Evolutionary conservation across 2,797 vertebrate genomes (phyloP).

Genomic region (Xyrichtys novacula): DNA sequence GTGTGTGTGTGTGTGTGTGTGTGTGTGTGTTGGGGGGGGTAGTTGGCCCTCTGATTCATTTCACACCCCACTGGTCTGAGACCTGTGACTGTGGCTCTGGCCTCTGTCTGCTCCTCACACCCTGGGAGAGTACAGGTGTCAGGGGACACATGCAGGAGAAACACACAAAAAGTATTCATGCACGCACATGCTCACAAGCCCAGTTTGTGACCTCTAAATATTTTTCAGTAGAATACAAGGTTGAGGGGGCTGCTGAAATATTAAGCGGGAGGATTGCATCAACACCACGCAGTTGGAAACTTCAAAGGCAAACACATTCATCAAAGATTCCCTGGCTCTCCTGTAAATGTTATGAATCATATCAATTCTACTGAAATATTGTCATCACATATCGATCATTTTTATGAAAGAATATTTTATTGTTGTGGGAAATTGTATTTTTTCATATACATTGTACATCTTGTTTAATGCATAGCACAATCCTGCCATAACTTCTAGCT

Average conservation of each 20-base stretch:
- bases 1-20: constrained; percentile 30
- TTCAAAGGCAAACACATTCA: constrained; percentile 39
- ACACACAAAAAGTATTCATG: constrained; percentile 39
- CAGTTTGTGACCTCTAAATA: constrained; percentile 67
- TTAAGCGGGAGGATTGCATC: constrained; percentile 64
- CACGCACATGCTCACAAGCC: constrained; percentile 39
- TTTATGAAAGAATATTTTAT: constrained; percentile 12
- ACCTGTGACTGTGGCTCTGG: constrained; percentile 79
- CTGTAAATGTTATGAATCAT: constrained; percentile 8
- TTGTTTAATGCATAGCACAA: too few species aligned
- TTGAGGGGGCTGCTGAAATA: constrained; percentile 66
- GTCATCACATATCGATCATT: constrained; percentile 35
- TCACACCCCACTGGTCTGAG: constrained; percentile 84
- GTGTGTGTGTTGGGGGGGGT: constrained; percentile 44
- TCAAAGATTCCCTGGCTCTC: constrained; percentile 24
- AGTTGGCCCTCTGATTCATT: constrained; percentile 78
- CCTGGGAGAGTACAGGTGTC: constrained; percentile 78
- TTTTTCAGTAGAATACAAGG: constrained; percentile 52
- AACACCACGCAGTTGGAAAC: constrained; percentile 26
- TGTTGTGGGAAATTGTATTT: constrained; percentile 27
- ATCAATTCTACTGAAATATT: neutral
- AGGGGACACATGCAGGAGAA: constrained; percentile 67
- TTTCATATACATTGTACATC: neutral
- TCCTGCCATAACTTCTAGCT: too few species aligned
- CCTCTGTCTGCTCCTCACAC: constrained; percentile 77